Percentiles rank a stretch among this genome's conserved stretches.
These are phyloP conservation scores for Aricia artaxerxes DNA, from an alignment of 2,888 invertebrate species.

Conservation along the genomic window DNA sequence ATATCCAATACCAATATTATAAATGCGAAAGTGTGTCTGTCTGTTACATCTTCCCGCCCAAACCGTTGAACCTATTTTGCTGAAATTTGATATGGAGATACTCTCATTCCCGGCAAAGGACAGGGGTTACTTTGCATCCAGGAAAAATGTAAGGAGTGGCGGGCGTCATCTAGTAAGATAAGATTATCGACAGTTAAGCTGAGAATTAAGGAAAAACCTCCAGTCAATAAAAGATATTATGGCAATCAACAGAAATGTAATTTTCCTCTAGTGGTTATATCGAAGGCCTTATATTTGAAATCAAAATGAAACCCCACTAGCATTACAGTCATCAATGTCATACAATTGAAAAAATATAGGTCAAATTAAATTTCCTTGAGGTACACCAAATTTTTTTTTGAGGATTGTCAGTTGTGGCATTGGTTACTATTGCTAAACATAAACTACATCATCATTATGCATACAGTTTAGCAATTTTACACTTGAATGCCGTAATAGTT, in stretches of 20 bases:
- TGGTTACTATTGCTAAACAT: background rate
- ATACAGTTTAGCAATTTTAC: background rate
- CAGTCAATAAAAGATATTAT: background rate
- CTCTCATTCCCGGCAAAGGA: too few relatives aligned
- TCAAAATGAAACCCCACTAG: background rate
- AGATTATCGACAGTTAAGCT: too few relatives aligned
- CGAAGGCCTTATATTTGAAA: background rate
- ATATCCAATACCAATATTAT: too few relatives aligned
- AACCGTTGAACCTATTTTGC: too few relatives aligned
- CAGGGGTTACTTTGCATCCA: too few relatives aligned
- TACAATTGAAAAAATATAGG: background rate
- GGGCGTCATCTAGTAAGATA: too few relatives aligned
- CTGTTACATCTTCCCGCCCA: too few relatives aligned
- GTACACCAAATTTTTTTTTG: background rate
- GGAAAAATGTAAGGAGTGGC: too few relatives aligned
- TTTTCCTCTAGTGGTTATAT: constrained; percentile 5
- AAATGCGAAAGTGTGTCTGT: too few relatives aligned
- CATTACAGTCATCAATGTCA: background rate
- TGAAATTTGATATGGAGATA: too few relatives aligned
- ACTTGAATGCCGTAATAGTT: background rate
- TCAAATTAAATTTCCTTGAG: background rate
- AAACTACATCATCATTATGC: background rate
- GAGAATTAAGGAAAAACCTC: background rate
- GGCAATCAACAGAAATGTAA: background rate
- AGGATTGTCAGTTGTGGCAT: background rate